Evolutionary conservation across 2,888 invertebrate genomes (phyloP), one percentile per base, ranked within the genome.

Genomic region (Chloromyia formosa): DNA sequence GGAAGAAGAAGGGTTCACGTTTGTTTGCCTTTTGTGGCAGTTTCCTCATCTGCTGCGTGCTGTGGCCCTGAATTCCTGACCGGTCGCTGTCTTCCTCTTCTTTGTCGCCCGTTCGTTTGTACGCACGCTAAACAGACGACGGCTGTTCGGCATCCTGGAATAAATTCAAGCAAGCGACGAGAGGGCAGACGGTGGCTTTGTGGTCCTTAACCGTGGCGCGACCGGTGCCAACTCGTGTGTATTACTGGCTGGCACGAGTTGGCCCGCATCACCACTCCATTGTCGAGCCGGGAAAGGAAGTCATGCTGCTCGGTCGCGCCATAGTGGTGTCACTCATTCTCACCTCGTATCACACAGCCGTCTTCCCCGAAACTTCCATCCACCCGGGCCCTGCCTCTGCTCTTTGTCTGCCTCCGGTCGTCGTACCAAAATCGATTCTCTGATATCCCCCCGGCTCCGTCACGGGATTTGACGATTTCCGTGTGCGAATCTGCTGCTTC

Each of bases 391-490:
- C 16, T 16, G 53, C 14, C 14, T 16, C 53, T 14, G 12, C 14
- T 56, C n/a, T 56, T 1, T 1, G n/a, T 56, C 27, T 14, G 22
- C 60, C 23, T 60, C 27, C 23, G 49, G 35, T n/a, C 23, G n/a
- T 23, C 53, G 71, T 56, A 71, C 56, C 58, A 35, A 71, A 71
- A 71, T 71, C 71, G 71, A 71, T 71, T 71, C 69, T 66, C 27
- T 16, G 20, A 58, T 71, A 40, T n/a, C n/a, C 23, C 1, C 53
- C 20, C 12, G 20, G 23, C 42, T 42, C 58, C 40, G 16, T 54
- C 27, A 35, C 10, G 71, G 71, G 54, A 53, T 58, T 56, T 56
- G 56, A 12, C 23, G 58, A 71, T 58, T 71, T 71, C 71, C 56
- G 56, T 40, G 71, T 40, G 40, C 22, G 66, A 10, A 45, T 7